A percentile compares a stretch with the other conserved stretches of the same genome.
Conservation (phyloP, 2,113 vertebrate genomes). For the Glaucomys volans region DNA sequence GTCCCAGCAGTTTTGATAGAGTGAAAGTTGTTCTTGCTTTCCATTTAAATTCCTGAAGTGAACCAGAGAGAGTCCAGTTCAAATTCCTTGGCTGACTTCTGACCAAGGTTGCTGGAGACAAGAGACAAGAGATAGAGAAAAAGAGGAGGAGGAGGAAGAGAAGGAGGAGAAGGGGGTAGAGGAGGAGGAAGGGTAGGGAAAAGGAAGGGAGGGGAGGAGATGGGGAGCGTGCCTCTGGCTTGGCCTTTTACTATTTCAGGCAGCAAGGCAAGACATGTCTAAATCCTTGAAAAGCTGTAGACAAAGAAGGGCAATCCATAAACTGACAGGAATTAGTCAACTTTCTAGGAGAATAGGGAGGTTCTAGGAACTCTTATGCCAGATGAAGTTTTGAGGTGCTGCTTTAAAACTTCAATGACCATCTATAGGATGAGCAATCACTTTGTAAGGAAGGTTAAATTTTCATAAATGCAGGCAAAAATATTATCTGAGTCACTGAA, state of each 20-base stretch:
- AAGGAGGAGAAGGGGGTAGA: not conserved
- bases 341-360: not conserved
- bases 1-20: not conserved
- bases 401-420: not conserved
- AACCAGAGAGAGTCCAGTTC: not conserved
- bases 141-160: too few species aligned
- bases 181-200: not conserved
- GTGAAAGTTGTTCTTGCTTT: not conserved
- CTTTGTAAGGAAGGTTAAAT: not conserved
- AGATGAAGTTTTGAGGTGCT: slow-evolving; percentile 22
- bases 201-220: not conserved
- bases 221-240: not conserved
- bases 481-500: not conserved
- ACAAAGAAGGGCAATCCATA: not conserved
- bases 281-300: not conserved
- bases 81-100: not conserved
- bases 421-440: not conserved
- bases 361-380: not conserved
- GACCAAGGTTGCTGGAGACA: not conserved
- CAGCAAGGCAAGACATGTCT: not conserved
- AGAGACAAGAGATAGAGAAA: not conserved
- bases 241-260: not conserved
- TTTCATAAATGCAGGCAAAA: not conserved
- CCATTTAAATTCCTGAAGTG: not conserved
- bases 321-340: not conserved